These are phyloP conservation scores for Drosophila prolongata DNA, from an alignment of 2,888 invertebrate species.

Conservation along the genomic window DNA sequence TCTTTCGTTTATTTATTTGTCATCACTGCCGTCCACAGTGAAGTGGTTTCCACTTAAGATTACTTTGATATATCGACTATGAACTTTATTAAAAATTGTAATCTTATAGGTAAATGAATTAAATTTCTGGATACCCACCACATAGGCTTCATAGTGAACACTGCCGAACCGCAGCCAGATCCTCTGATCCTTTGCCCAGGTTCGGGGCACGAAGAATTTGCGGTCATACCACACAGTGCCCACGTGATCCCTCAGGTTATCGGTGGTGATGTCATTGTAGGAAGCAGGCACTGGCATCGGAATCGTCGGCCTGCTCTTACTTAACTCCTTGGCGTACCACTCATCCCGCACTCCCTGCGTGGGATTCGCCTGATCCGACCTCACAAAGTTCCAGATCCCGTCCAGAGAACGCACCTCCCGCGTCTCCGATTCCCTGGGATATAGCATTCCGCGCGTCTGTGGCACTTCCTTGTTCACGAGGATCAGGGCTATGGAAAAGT, in stretches of 20 bases:
- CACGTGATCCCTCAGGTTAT: slow-evolving; percentile 94
- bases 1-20: too few species aligned
- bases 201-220: slow-evolving; percentile 92
- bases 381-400: slow-evolving; percentile 96
- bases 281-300: slow-evolving; percentile 98
- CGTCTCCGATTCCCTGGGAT: slow-evolving; percentile 90
- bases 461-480: slow-evolving; percentile 81
- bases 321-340: slow-evolving; percentile 91
- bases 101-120: too few species aligned
- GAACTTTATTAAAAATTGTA: too few species aligned
- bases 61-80: too few species aligned
- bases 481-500: slow-evolving; percentile 82
- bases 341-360: slow-evolving; percentile 90
- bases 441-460: slow-evolving; percentile 81
- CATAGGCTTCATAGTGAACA: slow-evolving; percentile 95
- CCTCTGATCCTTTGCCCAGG: slow-evolving; percentile 89
- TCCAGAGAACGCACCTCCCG: slow-evolving; percentile 92
- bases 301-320: slow-evolving; percentile 89
- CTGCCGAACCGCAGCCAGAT: slow-evolving; percentile 96
- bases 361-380: slow-evolving; percentile 89
- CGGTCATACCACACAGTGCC: slow-evolving; percentile 98
- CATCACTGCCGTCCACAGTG: too few species aligned
- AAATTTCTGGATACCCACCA: slow-evolving; percentile 86
- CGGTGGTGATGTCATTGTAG: slow-evolving; percentile 96
- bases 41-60: too few species aligned